Evolutionary conservation across 2,113 vertebrate genomes (phyloP), one percentile per base, ranked within the genome.

Genomic region (Chaenocephalus aceratus): DNA sequence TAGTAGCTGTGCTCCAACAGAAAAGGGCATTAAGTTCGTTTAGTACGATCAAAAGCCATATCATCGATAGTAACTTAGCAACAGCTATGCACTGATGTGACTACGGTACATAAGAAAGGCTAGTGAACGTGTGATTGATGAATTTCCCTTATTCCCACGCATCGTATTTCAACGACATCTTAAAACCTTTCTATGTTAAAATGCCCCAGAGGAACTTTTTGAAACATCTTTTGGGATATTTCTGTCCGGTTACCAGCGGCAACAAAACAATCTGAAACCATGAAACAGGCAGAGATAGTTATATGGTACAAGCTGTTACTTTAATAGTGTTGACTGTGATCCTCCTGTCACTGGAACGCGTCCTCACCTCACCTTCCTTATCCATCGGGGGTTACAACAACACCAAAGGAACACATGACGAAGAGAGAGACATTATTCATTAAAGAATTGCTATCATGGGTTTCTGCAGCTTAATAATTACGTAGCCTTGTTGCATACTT

Each of bases 271-370:
- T 48, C 10, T 3, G 1, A 49, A 70, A 60, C 30, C 16, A 61
- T 52, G 21, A 86, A 34, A 69, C 14, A 48, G 23, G 14, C n/a
- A 2, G 48, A 48, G 44, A 67, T 44, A 60, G 48, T 64, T 44
- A 51, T 26, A 14, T 48, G 46, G 64, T 36, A 66, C 75, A 72
- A 62, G 65, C 73, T 68, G 71, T 53, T 58, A 4, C 36, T 77
- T 73, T 73, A 61, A 64, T 67, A 45, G 41, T 59, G 51, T 51
- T 69, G 6, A 14, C 64, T 82, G 44, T 63, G 56, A 78, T 83
- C 51, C 59, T 49, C 62, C 15, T 9, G 26, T 68, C 45, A 45
- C 79, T 54, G 80, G 21, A 21, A 21, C 21, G 21, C 21, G 21
- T 21, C 21, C 21, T 21, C 21, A 21, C 21, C 21, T 21, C 21